Evolutionary conservation across 1,140 invertebrate species (phyloP).

Genomic region (Atopsyche davidsoni): DNA sequence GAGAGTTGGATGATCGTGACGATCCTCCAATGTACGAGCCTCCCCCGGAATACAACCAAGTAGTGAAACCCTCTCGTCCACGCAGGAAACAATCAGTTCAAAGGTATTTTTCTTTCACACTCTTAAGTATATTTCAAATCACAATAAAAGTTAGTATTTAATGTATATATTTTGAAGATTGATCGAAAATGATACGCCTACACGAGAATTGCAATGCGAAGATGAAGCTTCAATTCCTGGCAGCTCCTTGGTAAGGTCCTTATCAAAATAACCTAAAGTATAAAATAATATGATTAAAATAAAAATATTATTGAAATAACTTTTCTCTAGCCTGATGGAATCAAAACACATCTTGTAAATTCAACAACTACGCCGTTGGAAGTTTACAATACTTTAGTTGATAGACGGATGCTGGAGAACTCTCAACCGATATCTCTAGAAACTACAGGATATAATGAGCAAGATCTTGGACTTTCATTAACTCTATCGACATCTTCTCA

Average conservation of each 20-base stretch:
- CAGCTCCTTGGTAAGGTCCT: slow-evolving; percentile 15
- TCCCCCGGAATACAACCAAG: slow-evolving; percentile 60
- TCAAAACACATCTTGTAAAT: slow-evolving; percentile 8
- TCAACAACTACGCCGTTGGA: neutral
- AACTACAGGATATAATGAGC: slow-evolving; percentile 19
- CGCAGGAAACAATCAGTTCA: slow-evolving; percentile 18
- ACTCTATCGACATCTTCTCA: slow-evolving; percentile 15
- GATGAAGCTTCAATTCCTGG: slow-evolving; percentile 8
- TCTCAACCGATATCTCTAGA: slow-evolving; percentile 18
- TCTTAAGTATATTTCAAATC: neutral
- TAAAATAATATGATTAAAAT: too few relatives aligned
- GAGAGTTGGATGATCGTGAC: slow-evolving; percentile 45
- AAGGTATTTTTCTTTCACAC: slow-evolving; percentile 7
- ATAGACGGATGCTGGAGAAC: slow-evolving; percentile 10
- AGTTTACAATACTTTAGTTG: neutral
- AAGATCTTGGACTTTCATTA: slow-evolving; percentile 18
- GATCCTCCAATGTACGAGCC: slow-evolving; percentile 61
- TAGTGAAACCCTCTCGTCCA: slow-evolving; percentile 42
- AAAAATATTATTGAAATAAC: too few relatives aligned
- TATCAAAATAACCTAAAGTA: too few relatives aligned
- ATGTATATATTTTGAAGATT: slow-evolving; percentile 7
- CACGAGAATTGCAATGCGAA: neutral
- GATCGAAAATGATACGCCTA: slow-evolving; percentile 9
- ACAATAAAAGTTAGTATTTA: neutral
- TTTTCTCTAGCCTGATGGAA: slow-evolving; percentile 8